phyloP scores from a whole-genome alignment of 2,888 invertebrate genomes.

The Ephialtes manifestator region DNA sequence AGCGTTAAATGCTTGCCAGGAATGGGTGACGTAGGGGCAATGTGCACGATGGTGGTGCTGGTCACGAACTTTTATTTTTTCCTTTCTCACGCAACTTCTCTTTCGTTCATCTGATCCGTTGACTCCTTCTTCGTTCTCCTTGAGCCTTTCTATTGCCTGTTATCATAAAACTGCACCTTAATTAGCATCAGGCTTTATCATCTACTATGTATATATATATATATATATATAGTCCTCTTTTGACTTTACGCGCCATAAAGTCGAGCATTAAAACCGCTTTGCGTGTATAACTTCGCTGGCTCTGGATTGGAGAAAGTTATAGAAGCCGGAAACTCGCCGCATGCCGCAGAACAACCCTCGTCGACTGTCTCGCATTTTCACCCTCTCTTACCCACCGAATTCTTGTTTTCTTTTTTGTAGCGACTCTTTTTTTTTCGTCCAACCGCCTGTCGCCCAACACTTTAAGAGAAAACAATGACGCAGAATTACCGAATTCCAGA shows the following conservation, averaged over 20 bases:
- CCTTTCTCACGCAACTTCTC: constrained; percentile 67
- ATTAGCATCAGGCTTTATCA: constrained; percentile 68
- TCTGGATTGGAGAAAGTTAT: constrained; percentile 26
- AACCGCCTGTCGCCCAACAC: constrained; percentile 9
- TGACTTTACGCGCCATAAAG: constrained; percentile 69
- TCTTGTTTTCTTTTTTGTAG: background rate
- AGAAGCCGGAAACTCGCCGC: constrained; percentile 32
- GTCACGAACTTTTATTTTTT: constrained; percentile 56
- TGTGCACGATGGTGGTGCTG: constrained; percentile 30
- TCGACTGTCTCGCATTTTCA: constrained; percentile 36
- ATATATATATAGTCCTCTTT: constrained; percentile 58
- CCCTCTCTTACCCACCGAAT: background rate
- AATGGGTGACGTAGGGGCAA: constrained; percentile 16
- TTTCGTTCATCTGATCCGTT: constrained; percentile 34
- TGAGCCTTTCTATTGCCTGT: constrained; percentile 40
- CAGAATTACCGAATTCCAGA: constrained; percentile 65
- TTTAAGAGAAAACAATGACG: constrained; percentile 23
- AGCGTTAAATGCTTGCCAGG: constrained; percentile 42
- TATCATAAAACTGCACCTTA: constrained; percentile 71
- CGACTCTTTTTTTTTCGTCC: background rate
- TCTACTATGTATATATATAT: constrained; percentile 37
- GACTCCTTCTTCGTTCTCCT: constrained; percentile 25
- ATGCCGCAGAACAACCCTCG: constrained; percentile 18
- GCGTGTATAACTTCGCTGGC: constrained; percentile 28
- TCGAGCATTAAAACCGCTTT: constrained; percentile 68